Conservation (phyloP, 92 coral and sea anemone genomes). For the Chrysogorgia sp. region DNA sequence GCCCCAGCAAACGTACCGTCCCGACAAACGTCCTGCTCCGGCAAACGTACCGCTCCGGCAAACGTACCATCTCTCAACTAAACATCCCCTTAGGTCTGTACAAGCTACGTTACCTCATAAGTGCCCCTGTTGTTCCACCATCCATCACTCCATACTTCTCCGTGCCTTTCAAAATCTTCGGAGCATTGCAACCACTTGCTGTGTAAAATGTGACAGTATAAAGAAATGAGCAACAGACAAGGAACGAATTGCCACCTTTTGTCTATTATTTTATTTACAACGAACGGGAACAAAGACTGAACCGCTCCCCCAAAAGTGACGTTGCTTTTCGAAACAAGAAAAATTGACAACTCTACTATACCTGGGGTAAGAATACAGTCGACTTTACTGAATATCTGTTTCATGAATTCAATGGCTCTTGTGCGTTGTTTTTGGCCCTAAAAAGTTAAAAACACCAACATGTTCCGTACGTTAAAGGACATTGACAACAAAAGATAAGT, state of each 20-base stretch:
- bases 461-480: too few species aligned
- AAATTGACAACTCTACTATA: too few species aligned
- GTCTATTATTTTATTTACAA: too few species aligned
- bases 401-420: slow-evolving; percentile 79
- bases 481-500: background rate
- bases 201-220: background rate
- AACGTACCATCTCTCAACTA: background rate
- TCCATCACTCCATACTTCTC: slow-evolving; percentile 72
- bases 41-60: too few species aligned
- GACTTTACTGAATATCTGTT: slow-evolving; percentile 70
- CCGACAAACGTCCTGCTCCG: too few species aligned
- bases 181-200: slow-evolving; percentile 49
- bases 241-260: too few species aligned
- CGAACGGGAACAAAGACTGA: too few species aligned
- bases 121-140: slow-evolving; percentile 33
- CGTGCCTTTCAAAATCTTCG: slow-evolving; percentile 72
- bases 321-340: too few species aligned
- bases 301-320: too few species aligned
- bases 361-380: slow-evolving; percentile 97
- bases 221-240: background rate
- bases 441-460: background rate
- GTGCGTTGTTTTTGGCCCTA: slow-evolving; percentile 93
- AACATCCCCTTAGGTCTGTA: background rate
- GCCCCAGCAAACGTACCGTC: too few species aligned
- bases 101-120: slow-evolving; percentile 66